Evolutionary conservation across 2,113 vertebrate species (phyloP), one percentile per base, ranked within the genome.

Genomic region (Lipophrys pholis): DNA sequence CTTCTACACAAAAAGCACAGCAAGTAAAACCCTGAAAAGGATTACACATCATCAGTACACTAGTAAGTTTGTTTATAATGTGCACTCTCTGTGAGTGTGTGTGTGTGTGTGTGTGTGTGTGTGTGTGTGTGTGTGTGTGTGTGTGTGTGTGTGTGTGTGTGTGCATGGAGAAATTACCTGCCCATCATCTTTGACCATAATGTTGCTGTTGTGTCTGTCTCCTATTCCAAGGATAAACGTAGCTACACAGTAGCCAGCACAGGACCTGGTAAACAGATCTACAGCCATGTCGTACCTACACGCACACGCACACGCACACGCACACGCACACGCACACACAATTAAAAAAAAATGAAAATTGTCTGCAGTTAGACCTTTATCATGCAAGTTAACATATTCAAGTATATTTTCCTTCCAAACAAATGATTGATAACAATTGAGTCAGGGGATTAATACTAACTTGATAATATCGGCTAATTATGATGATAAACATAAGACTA

Each of bases 131-230:
- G 3, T 45, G 2, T 49, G 16, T 12, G 43, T 17, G 0, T 43
- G 39, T n/a, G n/a, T n/a, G n/a, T n/a, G n/a, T n/a, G n/a, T n/a
- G n/a, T n/a, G 3, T 45, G 2, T 49, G 16, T 12, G 43, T 17
- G 0, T 43, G 39, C 8, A n/a, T 38, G 40, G 8, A 48, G 1
- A n/a, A 8, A 1, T 30, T 94, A 99, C 97, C 91, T 99, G 97
- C 82, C 97, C 97, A 67, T 99, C 97, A 57, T 99, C 97, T 91
- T 99, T 99, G 69, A 99, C 97, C 98, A 99, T 99, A 81, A 99
- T 99, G 93, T 99, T 99, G 89, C 97, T 99, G 81, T 99, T 99
- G 93, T 99, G 98, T 58, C 98, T 93, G 87, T 99, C 97, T 82
- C 97, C 97, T 68, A 99, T 99, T 41, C 98, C 97, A 67, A 99